Evolutionary conservation across 2,113 vertebrate species (phyloP).

Genomic region (Elephantulus edwardii): DNA sequence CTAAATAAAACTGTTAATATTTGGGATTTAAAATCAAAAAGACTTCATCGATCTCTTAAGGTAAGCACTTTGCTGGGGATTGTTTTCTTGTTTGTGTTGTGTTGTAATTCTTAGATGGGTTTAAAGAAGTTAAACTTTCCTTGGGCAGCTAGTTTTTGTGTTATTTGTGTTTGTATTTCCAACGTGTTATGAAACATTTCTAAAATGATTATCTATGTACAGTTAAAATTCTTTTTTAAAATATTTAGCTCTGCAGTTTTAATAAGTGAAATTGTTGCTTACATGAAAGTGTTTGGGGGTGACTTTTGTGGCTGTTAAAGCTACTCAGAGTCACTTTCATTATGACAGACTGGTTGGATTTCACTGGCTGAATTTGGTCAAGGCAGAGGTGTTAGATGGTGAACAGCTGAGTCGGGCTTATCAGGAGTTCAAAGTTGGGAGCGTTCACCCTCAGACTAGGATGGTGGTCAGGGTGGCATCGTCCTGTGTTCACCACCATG

Average conservation of each 20-base stretch:
- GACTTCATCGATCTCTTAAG: constrained; percentile 91
- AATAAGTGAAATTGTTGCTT: constrained; percentile 24
- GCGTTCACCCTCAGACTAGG: too few relatives aligned
- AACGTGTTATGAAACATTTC: constrained; percentile 22
- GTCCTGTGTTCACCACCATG: too few relatives aligned
- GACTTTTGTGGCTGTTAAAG: neutral
- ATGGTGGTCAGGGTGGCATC: too few relatives aligned
- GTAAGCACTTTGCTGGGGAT: constrained; percentile 84
- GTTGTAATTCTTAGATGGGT: neutral
- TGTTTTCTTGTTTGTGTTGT: neutral
- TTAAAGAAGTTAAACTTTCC: constrained; percentile 12
- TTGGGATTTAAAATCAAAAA: constrained; percentile 97
- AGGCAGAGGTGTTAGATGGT: too few relatives aligned
- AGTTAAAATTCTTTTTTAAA: constrained; percentile 35
- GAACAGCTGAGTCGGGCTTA: too few relatives aligned
- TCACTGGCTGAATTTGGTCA: too few relatives aligned
- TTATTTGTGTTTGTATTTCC: neutral
- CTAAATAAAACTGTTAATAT: constrained; percentile 93
- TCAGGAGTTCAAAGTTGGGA: too few relatives aligned
- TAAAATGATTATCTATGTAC: constrained; percentile 13
- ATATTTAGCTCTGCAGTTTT: constrained; percentile 40
- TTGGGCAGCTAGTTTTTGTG: neutral
- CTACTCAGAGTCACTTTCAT: too few relatives aligned
- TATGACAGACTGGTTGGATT: too few relatives aligned
- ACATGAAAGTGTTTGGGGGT: constrained; percentile 2